Base-by-base conservation (phyloP, 1,140 invertebrate species). In the Leptestheria dahalacensis region DNA sequence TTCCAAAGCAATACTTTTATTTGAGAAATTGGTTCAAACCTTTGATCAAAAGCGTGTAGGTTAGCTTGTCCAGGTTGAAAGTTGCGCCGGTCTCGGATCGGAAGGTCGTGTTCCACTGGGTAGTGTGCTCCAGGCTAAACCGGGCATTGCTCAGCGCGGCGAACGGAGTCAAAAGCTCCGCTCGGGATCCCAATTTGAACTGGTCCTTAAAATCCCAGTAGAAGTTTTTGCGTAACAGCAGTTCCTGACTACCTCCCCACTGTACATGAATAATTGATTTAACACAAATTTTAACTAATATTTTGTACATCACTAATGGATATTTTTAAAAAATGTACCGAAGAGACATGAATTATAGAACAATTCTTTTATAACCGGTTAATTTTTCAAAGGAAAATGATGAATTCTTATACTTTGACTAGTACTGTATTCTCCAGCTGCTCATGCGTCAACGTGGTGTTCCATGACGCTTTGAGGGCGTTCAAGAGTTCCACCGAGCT, bases 161-260 rank as follows among this genome's bases (percentile, higher is more conserved):
- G 21, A 55, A 55, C 1, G 53, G 53, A 29, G 53, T 55, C n/a
- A 20, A 21, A 4, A 55, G 33, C 21, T 3, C 2, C 2, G n/a
- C 20, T 2, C 33, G n/a, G 26, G 26, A 29, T 18, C 33, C 33
- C 1, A 55, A 12, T 33, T 29, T 55, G 10, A 55, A 29, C 28
- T 55, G 53, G 18, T 33, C 53, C 26, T 55, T 28, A 3, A 55
- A n/a, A 18, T 33, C 33, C 53, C 53, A 55, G 15, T 25, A 20
- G 1, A 55, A 33, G 9, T 28, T 55, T 10, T 26, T 26, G 12
- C 15, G n/a, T 12, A 55, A 0, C 33, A 23, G 26, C 15, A 55
- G n/a, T 41, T 55, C 24, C 25, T 41, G 23, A 9, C 33, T 29
- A 20, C 18, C 21, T 18, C 28, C 24, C 53, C 53, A 55, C 53